Evolutionary conservation across 2,888 invertebrate species (phyloP), one percentile per base, ranked within the genome.

Genomic region (Ichneumoninae sp.): DNA sequence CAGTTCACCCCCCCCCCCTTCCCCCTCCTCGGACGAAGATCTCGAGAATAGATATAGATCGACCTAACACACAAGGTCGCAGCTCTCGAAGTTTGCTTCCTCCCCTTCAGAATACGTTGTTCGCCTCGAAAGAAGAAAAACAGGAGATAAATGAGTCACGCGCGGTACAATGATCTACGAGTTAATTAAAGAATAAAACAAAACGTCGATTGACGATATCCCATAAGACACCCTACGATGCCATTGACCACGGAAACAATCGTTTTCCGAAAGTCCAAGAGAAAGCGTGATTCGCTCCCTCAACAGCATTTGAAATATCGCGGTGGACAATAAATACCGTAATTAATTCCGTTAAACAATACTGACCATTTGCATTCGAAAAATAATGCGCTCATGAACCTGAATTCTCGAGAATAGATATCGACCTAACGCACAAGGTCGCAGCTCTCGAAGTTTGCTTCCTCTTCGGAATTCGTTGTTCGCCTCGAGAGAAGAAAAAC

Each of bases 31-130:
- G 3, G 22, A 68, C 19, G 44, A 44, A 44, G 40, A 40, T 47
- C 40, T 40, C 66, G 40, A 19, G 44, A 44, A 40, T 44, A 22
- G 66, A 40, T 16, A 44, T 8, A 19, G 40, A 40, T 68, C 40
- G 4, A 65, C 33, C 65, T 57, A 40, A 71, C 71, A 7, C 33
- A 13, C 71, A 71, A 71, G 71, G 71, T 71, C 40, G 57, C 22
- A 40, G 40, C 57, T 71, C 40, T 71, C 71, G 40, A 71, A 57
- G 40, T 19, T 71, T 54, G 22, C 54, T 50, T 50, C 40, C 5
- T 40, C 40, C 10, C 40, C 8, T 40, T 40, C 60, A 13, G 26
- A 60, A 60, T 30, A 30, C 60, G 52, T 33, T 71, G 19, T 50
- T 26, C 30, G 50, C 47, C 22, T 44, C 57, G 22, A 26, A 8